Evolutionary conservation across 2,797 vertebrate species (phyloP).

Genomic region (Enteromius trimaculatus): DNA sequence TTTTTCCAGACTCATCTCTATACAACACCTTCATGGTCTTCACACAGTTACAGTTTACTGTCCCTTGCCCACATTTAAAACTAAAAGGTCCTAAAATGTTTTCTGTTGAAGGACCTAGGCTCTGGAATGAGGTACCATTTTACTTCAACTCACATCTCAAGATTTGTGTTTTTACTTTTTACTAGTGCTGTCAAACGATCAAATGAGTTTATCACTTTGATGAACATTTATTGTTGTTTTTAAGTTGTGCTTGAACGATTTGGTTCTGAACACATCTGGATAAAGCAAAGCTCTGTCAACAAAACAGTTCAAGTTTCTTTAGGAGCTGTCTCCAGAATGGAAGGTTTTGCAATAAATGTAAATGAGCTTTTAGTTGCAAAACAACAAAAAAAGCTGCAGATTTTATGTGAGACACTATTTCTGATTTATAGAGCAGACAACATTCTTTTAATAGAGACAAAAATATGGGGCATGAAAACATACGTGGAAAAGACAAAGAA

Average conservation of each 20-base stretch:
- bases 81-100: neutral
- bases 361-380: neutral
- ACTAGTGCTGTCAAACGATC: neutral
- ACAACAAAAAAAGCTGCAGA: neutral
- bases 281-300: neutral
- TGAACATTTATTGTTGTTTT: neutral
- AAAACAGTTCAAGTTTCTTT: constrained; percentile 2
- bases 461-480: neutral
- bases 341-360: neutral
- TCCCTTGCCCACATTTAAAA: neutral
- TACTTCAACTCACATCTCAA: neutral
- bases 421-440: neutral
- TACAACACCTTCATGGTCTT: neutral
- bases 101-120: neutral
- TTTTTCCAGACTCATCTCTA: neutral
- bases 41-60: neutral
- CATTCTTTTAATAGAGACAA: neutral
- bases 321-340: neutral
- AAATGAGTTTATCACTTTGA: neutral
- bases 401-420: neutral
- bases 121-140: neutral
- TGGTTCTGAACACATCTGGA: neutral
- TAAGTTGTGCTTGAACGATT: neutral
- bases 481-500: neutral
- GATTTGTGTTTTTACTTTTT: neutral